Conservation (phyloP, 2,113 vertebrate genomes). For the Coracopsis vasa region DNA sequence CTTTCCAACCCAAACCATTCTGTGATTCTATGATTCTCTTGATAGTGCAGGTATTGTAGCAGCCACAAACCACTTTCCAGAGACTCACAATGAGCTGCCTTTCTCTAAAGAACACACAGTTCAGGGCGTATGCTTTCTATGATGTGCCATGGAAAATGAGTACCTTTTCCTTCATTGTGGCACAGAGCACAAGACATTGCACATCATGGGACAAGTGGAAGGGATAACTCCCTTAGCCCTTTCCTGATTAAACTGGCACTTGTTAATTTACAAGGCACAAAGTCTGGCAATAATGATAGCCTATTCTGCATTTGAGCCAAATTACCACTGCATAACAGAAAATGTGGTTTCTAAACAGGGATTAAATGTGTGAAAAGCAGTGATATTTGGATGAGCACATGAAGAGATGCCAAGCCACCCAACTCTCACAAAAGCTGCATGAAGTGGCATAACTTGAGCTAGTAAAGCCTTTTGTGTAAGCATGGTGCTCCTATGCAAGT, state of each 20-base stretch:
- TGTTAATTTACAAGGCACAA: neutral
- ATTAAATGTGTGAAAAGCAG: neutral
- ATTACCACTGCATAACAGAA: neutral
- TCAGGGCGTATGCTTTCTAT: neutral
- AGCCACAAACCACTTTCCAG: neutral
- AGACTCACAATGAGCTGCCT: neutral
- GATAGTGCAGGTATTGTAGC: neutral
- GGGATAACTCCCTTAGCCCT: neutral
- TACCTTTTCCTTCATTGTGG: neutral
- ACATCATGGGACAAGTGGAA: neutral
- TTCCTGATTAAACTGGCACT: neutral
- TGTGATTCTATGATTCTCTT: neutral
- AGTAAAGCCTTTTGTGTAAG: neutral
- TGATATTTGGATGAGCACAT: neutral
- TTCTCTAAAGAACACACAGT: neutral
- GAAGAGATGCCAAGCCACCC: neutral
- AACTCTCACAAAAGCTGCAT: neutral
- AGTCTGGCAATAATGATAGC: neutral
- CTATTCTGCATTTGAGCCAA: neutral
- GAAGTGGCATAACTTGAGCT: neutral
- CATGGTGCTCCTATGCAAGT: neutral
- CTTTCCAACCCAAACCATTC: neutral
- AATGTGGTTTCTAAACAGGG: neutral
- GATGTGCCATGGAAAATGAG: neutral
- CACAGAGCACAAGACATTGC: fast-evolving